Conservation (phyloP, 2,797 vertebrate species). For the Naso thynnoides region DNA sequence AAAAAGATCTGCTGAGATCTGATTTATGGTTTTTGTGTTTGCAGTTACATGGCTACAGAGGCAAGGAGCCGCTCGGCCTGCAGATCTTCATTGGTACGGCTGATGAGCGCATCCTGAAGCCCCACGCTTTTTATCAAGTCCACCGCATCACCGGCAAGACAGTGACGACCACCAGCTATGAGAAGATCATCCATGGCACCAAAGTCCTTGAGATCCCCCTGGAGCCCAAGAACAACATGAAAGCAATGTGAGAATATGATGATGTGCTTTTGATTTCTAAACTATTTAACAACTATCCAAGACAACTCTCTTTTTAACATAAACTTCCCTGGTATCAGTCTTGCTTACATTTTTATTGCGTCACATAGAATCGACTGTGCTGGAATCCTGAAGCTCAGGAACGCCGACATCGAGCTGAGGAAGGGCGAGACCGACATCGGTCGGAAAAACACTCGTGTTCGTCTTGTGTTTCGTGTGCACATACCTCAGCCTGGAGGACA, state of each 20-base stretch:
- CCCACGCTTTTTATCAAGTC: slow-evolving; percentile 98
- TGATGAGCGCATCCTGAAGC: slow-evolving; percentile 96
- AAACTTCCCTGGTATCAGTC: neutral
- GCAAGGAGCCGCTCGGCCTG: slow-evolving; percentile 94
- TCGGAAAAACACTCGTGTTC: slow-evolving; percentile 96
- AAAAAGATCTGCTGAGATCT: neutral
- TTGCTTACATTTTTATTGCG: neutral
- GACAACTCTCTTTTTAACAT: fast-evolving
- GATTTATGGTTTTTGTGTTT: neutral
- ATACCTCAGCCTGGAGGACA: slow-evolving; percentile 92
- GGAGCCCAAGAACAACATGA: slow-evolving; percentile 99
- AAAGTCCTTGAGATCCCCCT: slow-evolving; percentile 97
- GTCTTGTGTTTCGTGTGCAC: slow-evolving; percentile 95
- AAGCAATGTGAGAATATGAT: slow-evolving; percentile 89
- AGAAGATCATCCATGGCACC: slow-evolving; percentile 94
- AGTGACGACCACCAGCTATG: slow-evolving; percentile 97
- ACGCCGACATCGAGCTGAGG: slow-evolving; percentile 96
- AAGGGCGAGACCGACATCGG: slow-evolving; percentile 99
- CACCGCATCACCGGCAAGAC: slow-evolving; percentile 99
- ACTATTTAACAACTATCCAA: neutral
- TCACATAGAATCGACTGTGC: slow-evolving; percentile 94
- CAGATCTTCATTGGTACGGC: slow-evolving; percentile 99
- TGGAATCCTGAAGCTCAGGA: slow-evolving; percentile 96
- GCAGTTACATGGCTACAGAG: slow-evolving; percentile 96
- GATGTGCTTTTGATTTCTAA: neutral